Base-by-base conservation (phyloP, 1,140 invertebrate species). In the Anthonomus grandis region DNA sequence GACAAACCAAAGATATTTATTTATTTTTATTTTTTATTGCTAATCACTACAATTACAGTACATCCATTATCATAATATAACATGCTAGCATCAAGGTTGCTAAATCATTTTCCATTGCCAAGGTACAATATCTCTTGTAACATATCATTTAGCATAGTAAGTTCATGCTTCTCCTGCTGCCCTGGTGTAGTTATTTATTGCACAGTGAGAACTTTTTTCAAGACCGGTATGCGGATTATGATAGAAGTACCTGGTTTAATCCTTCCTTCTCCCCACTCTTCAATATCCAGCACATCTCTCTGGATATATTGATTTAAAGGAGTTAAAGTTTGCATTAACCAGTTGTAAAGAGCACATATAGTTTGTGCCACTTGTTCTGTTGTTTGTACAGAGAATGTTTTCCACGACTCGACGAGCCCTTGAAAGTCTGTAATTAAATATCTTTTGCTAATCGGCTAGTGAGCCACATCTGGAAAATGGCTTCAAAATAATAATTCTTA, bases 391-490 rank as follows among this genome's bases (percentile, higher is more conserved):
- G 18, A 31, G 17, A 22, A 34, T 21, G 31, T 55, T 60, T 67
- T 74, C 70, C 3, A 70, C 58, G 44, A 60, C 59, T 12, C 69
- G 47, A 41, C 71, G 57, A 2, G 68, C 72, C 15, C 71, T 46
- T n/a, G 68, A 70, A 12, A 72, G 59, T 38, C 70, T 47, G 55
- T 77, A 78, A 53, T 79, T 77, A 56, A 72, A 76, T 9, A 76
- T 63, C 47, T 68, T 64, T 63, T 74, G 47, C 9, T 17, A 10
- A n/a, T 45, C 4, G 2, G 3, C 22, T 41, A 41, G 15, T 12
- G 15, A 4, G 6, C 18, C 38, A 41, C 6, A 41, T 41, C 25
- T 36, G 2, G 22, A 44, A 27, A 17, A 49, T 17, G 22, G 44
- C 19, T 39, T 38, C n/a, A 53, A 44, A 27, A 53, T 25, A 22